These are phyloP conservation scores for Chymomyza costata DNA, from an alignment of 1,140 invertebrate genomes.

Conservation along the genomic window DNA sequence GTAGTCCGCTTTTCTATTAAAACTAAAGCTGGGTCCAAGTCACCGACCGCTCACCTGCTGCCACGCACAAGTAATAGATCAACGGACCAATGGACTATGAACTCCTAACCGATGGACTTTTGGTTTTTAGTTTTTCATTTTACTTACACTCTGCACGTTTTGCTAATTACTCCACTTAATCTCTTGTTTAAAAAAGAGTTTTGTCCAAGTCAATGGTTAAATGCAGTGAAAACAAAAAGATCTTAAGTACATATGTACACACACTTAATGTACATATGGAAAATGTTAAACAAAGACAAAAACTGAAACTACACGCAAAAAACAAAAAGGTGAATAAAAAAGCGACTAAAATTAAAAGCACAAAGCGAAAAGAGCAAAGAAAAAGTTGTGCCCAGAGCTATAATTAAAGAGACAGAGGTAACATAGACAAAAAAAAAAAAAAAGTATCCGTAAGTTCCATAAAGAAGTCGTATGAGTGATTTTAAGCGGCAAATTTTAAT, in stretches of 20 bases:
- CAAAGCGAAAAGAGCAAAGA: conserved; percentile 9
- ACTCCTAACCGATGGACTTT: too few relatives aligned
- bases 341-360: conserved; percentile 22
- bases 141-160: conserved; percentile 37
- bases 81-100: not conserved
- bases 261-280: conserved; percentile 17
- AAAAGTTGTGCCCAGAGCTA: conserved; percentile 27
- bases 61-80: too few relatives aligned
- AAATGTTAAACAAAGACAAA: conserved; percentile 18
- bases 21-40: too few relatives aligned
- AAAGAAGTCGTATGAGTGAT: conserved; percentile 25
- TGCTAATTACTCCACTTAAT: conserved; percentile 61
- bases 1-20: too few relatives aligned
- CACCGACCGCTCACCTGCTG: conserved; percentile 30
- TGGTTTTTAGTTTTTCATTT: conserved; percentile 19
- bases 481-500: conserved; percentile 10
- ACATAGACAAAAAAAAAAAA: too few relatives aligned
- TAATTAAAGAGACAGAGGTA: conserved; percentile 25
- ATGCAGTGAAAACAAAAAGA: too few relatives aligned
- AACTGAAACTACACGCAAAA: conserved; percentile 16
- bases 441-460: not conserved
- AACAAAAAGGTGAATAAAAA: too few relatives aligned
- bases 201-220: conserved; percentile 52
- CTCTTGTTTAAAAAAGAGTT: conserved; percentile 43
- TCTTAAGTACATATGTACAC: not conserved